A percentile compares a stretch with the other conserved stretches of the same genome.
Conservation (phyloP, 2,113 vertebrate genomes). For the Heterotilapia buettikoferi region DNA sequence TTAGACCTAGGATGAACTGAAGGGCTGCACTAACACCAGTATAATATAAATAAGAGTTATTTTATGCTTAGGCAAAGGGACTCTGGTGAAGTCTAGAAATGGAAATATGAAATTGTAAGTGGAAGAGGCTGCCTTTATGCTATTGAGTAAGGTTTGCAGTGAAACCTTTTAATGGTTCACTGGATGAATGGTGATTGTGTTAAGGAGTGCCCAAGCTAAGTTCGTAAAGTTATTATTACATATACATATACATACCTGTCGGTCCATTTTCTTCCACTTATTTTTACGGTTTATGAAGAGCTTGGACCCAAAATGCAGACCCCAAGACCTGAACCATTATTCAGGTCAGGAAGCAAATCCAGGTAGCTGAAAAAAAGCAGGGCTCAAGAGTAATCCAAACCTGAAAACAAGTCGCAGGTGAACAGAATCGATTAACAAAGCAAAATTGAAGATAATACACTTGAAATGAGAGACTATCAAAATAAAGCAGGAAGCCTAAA, state of each 20-base stretch:
- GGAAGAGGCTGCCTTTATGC: neutral
- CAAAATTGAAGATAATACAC: neutral
- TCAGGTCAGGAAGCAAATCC: neutral
- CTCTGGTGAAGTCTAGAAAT: neutral
- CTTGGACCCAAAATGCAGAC: neutral
- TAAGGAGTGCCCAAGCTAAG: neutral
- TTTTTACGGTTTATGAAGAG: neutral
- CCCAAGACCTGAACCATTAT: neutral
- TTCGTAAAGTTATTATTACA: neutral
- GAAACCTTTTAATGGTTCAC: neutral
- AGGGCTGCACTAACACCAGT: neutral
- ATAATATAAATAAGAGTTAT: neutral
- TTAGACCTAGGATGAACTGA: neutral
- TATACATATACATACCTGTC: neutral
- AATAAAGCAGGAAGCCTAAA: neutral
- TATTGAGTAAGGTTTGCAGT: neutral
- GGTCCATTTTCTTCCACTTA: neutral
- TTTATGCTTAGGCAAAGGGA: neutral
- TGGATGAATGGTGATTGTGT: neutral
- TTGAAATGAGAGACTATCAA: neutral
- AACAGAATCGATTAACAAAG: neutral
- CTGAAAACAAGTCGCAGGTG: neutral
- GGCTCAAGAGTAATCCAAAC: neutral
- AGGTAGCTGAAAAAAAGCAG: neutral
- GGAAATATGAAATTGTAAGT: neutral